These are phyloP conservation scores for Rhabdophis nuchalis DNA, from an alignment of 2,797 vertebrate genomes.

Conservation along the genomic window DNA sequence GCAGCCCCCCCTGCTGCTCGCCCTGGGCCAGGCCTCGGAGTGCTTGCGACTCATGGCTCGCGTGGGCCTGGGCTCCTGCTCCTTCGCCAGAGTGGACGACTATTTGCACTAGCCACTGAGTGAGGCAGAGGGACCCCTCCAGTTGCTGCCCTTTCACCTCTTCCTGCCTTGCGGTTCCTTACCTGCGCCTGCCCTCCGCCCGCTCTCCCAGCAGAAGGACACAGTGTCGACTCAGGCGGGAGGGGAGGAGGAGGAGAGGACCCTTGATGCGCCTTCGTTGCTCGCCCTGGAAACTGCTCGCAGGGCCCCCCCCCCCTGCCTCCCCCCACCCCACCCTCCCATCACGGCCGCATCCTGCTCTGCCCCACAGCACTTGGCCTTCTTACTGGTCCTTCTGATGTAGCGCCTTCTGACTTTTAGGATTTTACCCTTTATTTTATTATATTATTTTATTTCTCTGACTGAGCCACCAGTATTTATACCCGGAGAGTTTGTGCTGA, in stretches of 20 bases:
- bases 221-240: conserved; percentile 44
- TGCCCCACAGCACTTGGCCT: conserved; percentile 57
- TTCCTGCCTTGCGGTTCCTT: conserved; percentile 44
- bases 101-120: conserved; percentile 92
- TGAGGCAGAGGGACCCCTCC: conserved; percentile 63
- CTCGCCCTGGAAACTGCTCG: conserved; percentile 51
- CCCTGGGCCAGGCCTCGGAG: conserved; percentile 94
- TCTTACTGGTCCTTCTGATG: conserved; percentile 64
- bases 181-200: conserved; percentile 36
- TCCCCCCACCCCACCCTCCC: conserved; percentile 35
- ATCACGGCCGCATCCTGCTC: background rate
- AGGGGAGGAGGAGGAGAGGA: conserved; percentile 29
- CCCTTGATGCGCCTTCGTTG: conserved; percentile 36
- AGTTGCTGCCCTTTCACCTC: conserved; percentile 62
- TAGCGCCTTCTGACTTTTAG: conserved; percentile 67
- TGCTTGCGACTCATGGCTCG: conserved; percentile 96
- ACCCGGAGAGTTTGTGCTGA: conserved; percentile 75
- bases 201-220: conserved; percentile 45
- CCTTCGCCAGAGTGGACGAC: conserved; percentile 97
- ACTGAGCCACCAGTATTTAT: conserved; percentile 75
- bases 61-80: conserved; percentile 93
- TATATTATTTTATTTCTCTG: conserved; percentile 51
- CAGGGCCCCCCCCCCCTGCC: conserved; percentile 33
- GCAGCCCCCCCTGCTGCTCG: conserved; percentile 95
- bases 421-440: conserved; percentile 60